phyloP scores from a whole-genome alignment of 2,888 invertebrate genomes.

The Torymus auratus region DNA sequence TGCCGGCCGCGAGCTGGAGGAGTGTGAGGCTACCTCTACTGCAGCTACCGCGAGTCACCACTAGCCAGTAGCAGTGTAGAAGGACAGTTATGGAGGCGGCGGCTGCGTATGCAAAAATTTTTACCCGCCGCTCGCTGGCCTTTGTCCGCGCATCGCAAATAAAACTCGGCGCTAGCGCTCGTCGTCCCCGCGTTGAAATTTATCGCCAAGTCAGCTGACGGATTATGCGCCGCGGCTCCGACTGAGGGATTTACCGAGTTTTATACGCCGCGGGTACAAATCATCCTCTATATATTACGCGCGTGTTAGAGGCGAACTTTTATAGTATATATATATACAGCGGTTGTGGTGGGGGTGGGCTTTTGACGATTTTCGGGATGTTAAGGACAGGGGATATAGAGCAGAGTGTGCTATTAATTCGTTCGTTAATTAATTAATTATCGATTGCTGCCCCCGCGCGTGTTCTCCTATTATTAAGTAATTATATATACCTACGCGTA shows the following conservation, averaged over 20 bases:
- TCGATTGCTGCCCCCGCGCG: not conserved
- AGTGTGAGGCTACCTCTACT: not conserved
- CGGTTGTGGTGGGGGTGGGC: too few species aligned
- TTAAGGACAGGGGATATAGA: too few species aligned
- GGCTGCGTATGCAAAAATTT: slow-evolving; percentile 58
- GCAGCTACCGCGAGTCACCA: too few species aligned
- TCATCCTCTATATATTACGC: slow-evolving; percentile 35
- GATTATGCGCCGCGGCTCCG: slow-evolving; percentile 41
- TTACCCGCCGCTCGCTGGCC: slow-evolving; percentile 7
- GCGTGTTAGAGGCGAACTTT: not conserved
- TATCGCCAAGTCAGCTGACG: slow-evolving; percentile 57
- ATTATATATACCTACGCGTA: not conserved
- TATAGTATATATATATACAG: too few species aligned
- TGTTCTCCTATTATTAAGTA: slow-evolving; percentile 4
- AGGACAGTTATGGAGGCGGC: slow-evolving; percentile 56
- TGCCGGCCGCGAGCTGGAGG: not conserved
- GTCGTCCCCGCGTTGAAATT: slow-evolving; percentile 40
- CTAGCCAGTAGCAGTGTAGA: too few species aligned
- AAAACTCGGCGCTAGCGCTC: slow-evolving; percentile 43
- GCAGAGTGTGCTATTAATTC: not conserved
- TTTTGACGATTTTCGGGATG: not conserved
- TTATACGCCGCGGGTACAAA: slow-evolving; percentile 50
- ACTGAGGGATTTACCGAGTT: slow-evolving; percentile 49
- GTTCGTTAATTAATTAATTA: slow-evolving; percentile 45
- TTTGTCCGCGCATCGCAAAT: slow-evolving; percentile 46